Evolutionary conservation across 2,797 vertebrate species (phyloP), one percentile per base, ranked within the genome.

Genomic region (Benthosema pterotum): DNA sequence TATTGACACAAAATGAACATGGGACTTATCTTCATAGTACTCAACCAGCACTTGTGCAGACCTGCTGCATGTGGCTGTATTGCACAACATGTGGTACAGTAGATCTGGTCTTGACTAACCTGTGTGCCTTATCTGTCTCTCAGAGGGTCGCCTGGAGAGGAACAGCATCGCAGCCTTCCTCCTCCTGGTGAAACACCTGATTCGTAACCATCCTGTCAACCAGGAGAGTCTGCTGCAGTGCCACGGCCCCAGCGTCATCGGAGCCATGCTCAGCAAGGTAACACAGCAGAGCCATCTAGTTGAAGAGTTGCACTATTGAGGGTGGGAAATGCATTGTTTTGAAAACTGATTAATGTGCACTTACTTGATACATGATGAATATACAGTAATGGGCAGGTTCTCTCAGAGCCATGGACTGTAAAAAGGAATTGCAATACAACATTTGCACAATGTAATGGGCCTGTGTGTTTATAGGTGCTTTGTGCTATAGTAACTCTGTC

Each of bases 191-290:
- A 96, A 96, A 84, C 98, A 98, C 84, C 87, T 99, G 76, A 89
- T 99, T 82, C 88, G 82, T 63, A 87, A 93, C 64, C 97, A 99
- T 57, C 53, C 89, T 0, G 92, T 94, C 85, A 99, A 99, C 87
- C 97, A 98, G 87, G 96, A 99, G 87, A 95, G 94, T 84, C 89
- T 99, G 79, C 89, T 96, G 77, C 95, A 96, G 49, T 97, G 95
- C 88, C 94, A 98, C 0, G 98, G 97, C 7, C 95, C 96, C 0
- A 93, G 95, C 73, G 91, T 96, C 89, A 93, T 99, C 0, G 96
- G 96, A 19, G 93, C 94, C 0, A 94, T 99, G 83, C 93, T 99
- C 65, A 92, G 93, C 84, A 97, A 97, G 94, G 98, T 99, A 75
- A 81, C 32, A 38, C 32, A 38, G 32, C 32, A 38, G 5, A 25